Evolutionary conservation across 2,797 vertebrate genomes (phyloP), one percentile per base, ranked within the genome.

Genomic region (Falco berigora): DNA sequence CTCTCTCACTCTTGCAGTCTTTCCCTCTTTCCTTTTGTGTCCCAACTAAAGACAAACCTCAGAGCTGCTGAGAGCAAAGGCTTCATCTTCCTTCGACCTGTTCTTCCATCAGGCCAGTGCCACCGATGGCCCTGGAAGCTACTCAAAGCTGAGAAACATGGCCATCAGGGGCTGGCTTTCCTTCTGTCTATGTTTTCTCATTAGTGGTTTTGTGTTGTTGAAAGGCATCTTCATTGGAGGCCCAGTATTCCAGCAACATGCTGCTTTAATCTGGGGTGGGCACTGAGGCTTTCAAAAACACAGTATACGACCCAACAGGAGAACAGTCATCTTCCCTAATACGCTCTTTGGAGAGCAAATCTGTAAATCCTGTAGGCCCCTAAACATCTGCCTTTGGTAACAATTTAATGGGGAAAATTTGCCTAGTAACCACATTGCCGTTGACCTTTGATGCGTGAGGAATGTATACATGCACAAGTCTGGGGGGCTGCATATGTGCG

Each of bases 171-270:
- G 86, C 84, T 93, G 90, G 90, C 97, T 25, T 32, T 93, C 88
- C 97, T 96, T 97, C 97, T 96, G 97, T 97, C 97, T 94, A 96
- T 96, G 96, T 97, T 98, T 97, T 97, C 95, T 97, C 97, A 97
- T 97, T 96, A 97, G 97, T 96, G 97, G 98, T 98, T 98, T 97
- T 92, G 76, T 74, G 64, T 92, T 97, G 92, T 97, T 98, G 97
- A 98, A 97, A 98, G 96, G 94, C 95, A 96, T 97, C 97, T 97
- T 96, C 96, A 96, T 53, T 96, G 97, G 97, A 96, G 96, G 97
- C 97, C 95, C 79, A 75, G 86, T 94, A 94, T 97, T 97, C 97
- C 96, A 96, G 89, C 93, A 97, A 97, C 90, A 91, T 69, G 68
- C 94, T 94, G 92, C 97, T 97, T 98, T 97, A 95, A 98, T 97